phyloP scores from a whole-genome alignment of 2,797 vertebrate genomes.

The Gephyroberyx darwinii region DNA sequence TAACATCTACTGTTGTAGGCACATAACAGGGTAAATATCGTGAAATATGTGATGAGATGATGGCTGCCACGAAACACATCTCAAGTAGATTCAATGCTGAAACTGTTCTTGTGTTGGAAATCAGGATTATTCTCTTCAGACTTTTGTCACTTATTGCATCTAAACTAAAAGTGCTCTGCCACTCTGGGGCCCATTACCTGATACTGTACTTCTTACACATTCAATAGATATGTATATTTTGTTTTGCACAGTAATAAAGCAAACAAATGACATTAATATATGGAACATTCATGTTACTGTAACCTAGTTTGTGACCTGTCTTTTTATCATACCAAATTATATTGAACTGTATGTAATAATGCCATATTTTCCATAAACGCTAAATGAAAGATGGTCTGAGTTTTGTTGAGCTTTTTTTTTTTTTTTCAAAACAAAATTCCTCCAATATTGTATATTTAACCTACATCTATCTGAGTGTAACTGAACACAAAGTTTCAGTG shows the following conservation, averaged over 20 bases:
- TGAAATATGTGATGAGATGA: conserved; percentile 1
- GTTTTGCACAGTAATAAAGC: conserved; percentile 81
- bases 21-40: conserved; percentile 61
- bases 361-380: conserved; percentile 65
- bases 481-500: too few species aligned
- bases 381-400: conserved; percentile 59
- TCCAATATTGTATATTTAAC: too few species aligned
- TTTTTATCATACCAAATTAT: conserved; percentile 76
- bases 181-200: conserved; percentile 61
- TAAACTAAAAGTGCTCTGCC: conserved; percentile 46
- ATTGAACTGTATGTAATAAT: conserved; percentile 72
- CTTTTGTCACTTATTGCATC: conserved; percentile 21
- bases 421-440: too few species aligned
- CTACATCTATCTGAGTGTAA: too few species aligned
- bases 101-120: conserved; percentile 3
- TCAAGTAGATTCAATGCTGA: conserved; percentile 22
- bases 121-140: conserved; percentile 12
- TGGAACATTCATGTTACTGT: conserved; percentile 79
- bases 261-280: conserved; percentile 81
- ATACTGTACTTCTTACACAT: conserved; percentile 77
- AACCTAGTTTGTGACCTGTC: conserved; percentile 67
- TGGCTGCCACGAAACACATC: conserved; percentile 26
- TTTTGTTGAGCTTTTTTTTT: conserved; percentile 21
- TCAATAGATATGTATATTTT: conserved; percentile 79
- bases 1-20: conserved; percentile 54